Conservation (phyloP, 2,888 invertebrate species). For the Lissocephala sabroskyi region DNA sequence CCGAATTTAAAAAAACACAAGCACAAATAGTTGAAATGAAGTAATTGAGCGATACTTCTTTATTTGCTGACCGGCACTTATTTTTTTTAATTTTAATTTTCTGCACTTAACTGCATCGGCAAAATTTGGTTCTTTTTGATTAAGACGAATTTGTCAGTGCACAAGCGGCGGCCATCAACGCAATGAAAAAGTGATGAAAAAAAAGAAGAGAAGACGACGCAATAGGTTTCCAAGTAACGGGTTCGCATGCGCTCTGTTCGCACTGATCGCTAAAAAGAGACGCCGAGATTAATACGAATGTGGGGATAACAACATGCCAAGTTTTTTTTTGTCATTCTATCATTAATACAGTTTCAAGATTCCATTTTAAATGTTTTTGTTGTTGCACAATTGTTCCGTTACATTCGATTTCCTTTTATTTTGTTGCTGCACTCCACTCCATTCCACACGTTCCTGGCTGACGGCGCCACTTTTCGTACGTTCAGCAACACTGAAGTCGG, state of each 20-base stretch:
- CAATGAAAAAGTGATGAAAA: background rate
- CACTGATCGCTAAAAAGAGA: too few relatives aligned
- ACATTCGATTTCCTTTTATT: background rate
- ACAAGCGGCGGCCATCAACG: too few relatives aligned
- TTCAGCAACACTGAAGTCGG: background rate
- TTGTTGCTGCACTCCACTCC: slow-evolving; percentile 15
- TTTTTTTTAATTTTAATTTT: background rate
- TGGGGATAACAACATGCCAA: background rate
- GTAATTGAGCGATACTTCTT: slow-evolving; percentile 45
- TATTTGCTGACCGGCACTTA: background rate
- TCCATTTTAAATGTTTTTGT: slow-evolving; percentile 13
- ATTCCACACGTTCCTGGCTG: slow-evolving; percentile 1
- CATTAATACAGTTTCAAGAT: too few relatives aligned
- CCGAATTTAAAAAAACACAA: slow-evolving; percentile 12
- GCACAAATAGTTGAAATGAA: slow-evolving; percentile 20
- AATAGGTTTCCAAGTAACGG: slow-evolving; percentile 25
- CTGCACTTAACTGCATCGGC: too few relatives aligned
- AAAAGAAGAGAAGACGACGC: too few relatives aligned
- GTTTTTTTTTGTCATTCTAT: slow-evolving; percentile 14
- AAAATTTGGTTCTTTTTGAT: too few relatives aligned
- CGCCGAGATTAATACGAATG: too few relatives aligned
- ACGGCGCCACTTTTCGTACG: slow-evolving; percentile 20
- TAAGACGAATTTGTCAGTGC: too few relatives aligned
- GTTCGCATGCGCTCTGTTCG: slow-evolving; percentile 20
- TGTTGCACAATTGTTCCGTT: slow-evolving; percentile 8